phyloP scores from a whole-genome alignment of 2,888 invertebrate genomes.

The Glyphotaelius pellucidus region DNA sequence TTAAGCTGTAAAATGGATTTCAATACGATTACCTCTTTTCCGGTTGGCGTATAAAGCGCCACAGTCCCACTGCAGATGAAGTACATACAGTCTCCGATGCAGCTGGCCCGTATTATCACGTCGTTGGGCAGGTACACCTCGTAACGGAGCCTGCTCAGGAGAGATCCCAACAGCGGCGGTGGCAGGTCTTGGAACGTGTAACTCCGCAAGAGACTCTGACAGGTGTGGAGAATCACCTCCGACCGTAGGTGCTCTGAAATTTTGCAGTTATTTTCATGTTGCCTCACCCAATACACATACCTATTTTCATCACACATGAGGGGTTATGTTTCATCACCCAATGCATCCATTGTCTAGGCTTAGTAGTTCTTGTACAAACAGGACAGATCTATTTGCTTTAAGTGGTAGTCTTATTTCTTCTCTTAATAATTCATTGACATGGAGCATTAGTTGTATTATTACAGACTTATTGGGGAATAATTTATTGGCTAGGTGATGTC shows the following conservation, averaged over 20 bases:
- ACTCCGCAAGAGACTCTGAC: slow-evolving; percentile 77
- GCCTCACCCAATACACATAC: not conserved
- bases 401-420: no score
- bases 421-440: no score
- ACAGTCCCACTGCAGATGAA: slow-evolving; percentile 81
- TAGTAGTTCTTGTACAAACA: not conserved
- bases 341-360: not conserved
- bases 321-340: no score
- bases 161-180: slow-evolving; percentile 73
- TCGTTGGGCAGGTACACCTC: slow-evolving; percentile 81
- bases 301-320: no score
- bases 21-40: slow-evolving; percentile 75
- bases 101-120: slow-evolving; percentile 78
- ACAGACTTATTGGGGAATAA: no score
- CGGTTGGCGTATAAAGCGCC: slow-evolving; percentile 78
- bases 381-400: not conserved
- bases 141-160: slow-evolving; percentile 76
- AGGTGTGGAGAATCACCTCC: slow-evolving; percentile 78
- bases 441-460: no score
- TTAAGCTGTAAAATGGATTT: not conserved
- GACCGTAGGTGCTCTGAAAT: slow-evolving; percentile 73
- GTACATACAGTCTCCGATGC: slow-evolving; percentile 80
- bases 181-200: slow-evolving; percentile 77
- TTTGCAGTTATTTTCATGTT: not conserved
- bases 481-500: no score